Evolutionary conservation across 2,888 invertebrate genomes (phyloP), one percentile per base, ranked within the genome.

Genomic region (Dolomedes plantarius): DNA sequence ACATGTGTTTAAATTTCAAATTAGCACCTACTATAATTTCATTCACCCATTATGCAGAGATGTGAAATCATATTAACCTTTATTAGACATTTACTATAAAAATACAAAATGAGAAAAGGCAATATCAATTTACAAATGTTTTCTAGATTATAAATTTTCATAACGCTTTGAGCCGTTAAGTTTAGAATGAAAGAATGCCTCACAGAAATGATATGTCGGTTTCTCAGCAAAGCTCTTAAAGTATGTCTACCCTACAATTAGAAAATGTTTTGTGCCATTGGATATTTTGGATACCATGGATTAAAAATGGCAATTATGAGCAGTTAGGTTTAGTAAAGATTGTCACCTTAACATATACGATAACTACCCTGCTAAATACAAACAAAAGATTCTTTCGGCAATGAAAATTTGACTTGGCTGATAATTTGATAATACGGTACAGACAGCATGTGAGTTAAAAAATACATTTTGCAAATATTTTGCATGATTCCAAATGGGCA

Each of bases 201-300:
- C 7, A 65, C 29, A 29, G 65, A 65, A 65, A 65, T 65, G 65
- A 65, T 65, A 65, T 65, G 65, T 65, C n/a, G 16, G 65, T 65
- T 31, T 29, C 31, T 31, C n/a, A 65, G 31, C 65, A 29, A 65
- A 65, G 65, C 65, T 65, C 65, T 29, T 65, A 65, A 29, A 56
- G 3, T 28, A 3, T 11, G 2, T 29, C 65, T 65, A 65, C 16
- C 13, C 31, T 65, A 65, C 31, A 28, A 29, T 13, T 65, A 65
- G 31, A 65, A 65, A 65, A 31, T 29, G n/a, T 65, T 28, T 65
- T 65, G 65, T 65, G 65, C 65, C 29, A 65, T 65, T 27, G 16
- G n/a, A n/a, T 16, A 56, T 23, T 56, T 56, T 56, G 23, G 56
- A 1, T 36, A 23, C 23, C n/a, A n/a, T 23, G 23, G 1, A 23